phyloP scores from a whole-genome alignment of 2,888 invertebrate genomes.

The Drosophila diplacantha region DNA sequence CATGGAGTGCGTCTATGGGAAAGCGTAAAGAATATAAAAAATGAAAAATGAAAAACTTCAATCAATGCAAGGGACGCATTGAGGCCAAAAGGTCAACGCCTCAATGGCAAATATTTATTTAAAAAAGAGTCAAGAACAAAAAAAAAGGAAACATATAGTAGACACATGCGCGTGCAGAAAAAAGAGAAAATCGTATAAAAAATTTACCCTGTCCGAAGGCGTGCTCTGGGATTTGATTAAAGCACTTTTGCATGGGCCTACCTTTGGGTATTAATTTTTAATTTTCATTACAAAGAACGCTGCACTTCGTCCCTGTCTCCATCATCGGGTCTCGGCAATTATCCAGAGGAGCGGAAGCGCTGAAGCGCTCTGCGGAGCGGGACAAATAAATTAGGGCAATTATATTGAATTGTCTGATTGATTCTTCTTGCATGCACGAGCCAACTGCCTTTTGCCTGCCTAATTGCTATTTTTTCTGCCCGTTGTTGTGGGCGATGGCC shows the following conservation, averaged over 20 bases:
- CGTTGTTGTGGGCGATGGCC: constrained; percentile 22
- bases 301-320: constrained; percentile 1
- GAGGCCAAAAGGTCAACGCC: constrained; percentile 57
- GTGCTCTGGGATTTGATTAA: constrained; percentile 34
- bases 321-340: constrained; percentile 38
- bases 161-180: neutral
- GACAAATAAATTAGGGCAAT: constrained; percentile 58
- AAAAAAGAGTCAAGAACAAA: constrained; percentile 23
- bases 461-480: constrained; percentile 50
- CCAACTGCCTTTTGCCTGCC: constrained; percentile 44
- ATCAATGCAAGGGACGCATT: constrained; percentile 38
- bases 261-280: constrained; percentile 41
- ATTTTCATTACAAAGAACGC: constrained; percentile 36
- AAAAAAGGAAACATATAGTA: neutral
- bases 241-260: constrained; percentile 30
- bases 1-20: constrained; percentile 21
- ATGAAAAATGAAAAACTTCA: constrained; percentile 19
- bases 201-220: constrained; percentile 22
- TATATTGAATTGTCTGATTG: constrained; percentile 62
- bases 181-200: constrained; percentile 31
- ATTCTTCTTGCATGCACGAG: constrained; percentile 47
- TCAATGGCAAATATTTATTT: constrained; percentile 31
- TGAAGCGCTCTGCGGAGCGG: constrained; percentile 33
- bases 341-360: constrained; percentile 29
- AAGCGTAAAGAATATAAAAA: constrained; percentile 8